A percentile compares a stretch with the other conserved stretches of the same genome.
phyloP scores from a whole-genome alignment of 2,888 invertebrate species.

The Machimus atricapillus region DNA sequence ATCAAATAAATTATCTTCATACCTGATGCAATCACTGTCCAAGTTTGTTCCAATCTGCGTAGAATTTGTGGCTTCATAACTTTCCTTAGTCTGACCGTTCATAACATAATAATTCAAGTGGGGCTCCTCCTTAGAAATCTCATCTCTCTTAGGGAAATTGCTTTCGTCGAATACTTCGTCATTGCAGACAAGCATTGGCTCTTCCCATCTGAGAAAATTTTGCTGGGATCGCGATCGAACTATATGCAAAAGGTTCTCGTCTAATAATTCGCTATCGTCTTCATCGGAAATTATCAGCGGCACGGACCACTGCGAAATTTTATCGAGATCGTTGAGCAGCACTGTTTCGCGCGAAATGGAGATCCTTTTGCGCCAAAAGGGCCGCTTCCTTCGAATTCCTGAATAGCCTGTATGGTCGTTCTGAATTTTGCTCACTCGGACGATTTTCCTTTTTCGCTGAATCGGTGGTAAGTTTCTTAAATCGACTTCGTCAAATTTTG shows the following conservation, averaged over 20 bases:
- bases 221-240: conserved; percentile 10
- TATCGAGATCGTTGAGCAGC: neutral
- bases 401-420: neutral
- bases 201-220: neutral
- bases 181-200: neutral
- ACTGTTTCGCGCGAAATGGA: neutral
- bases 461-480: neutral
- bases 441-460: neutral
- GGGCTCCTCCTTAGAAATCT: neutral
- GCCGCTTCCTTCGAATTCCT: neutral
- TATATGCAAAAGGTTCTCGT: neutral
- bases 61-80: neutral
- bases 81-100: neutral
- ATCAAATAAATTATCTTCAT: conserved; percentile 45
- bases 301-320: conserved; percentile 4
- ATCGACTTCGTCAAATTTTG: conserved; percentile 3
- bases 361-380: neutral
- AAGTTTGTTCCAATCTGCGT: neutral
- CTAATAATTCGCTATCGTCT: neutral
- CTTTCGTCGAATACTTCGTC: neutral
- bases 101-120: neutral
- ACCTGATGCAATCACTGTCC: conserved; percentile 1
- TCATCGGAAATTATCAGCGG: neutral
- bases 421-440: neutral
- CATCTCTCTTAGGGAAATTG: neutral